Evolutionary conservation across 2,113 vertebrate species (phyloP), one percentile per base, ranked within the genome.

Genomic region (Lamprotornis superbus): DNA sequence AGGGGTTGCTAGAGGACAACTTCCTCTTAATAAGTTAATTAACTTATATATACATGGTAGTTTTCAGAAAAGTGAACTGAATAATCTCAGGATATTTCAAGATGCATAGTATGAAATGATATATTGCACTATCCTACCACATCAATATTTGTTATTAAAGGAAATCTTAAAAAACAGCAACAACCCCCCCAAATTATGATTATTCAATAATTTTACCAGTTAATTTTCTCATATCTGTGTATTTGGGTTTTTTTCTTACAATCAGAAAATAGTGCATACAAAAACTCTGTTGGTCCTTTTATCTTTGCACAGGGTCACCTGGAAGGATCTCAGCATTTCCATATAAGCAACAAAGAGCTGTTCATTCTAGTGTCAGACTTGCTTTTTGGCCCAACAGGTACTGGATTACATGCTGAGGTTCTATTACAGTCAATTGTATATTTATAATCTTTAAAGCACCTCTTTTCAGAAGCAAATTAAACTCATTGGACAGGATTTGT

Each of bases 381-480:
- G 33, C 42, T 75, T 89, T 89, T 83, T 87, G 31, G 33, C 30
- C 65, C 83, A 90, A 37, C 79, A 82, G 40, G 35, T 81, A 59
- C 47, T 79, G 23, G 52, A 81, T 39, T 50, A 55, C 0, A 0
- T 75, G 86, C 42, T 74, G 30, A 75, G 20, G 15, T 89, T 83
- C 74, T 74, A 19, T 47, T 67, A n/a, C n/a, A 28, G 30, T 40
- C 47, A 70, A 64, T 75, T 70, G 53, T n/a, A 10, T 78, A 71
- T 64, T 95, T 93, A 78, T 49, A 33, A 74, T 82, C 89, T 83
- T 94, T 90, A 87, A 89, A 90, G 27, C 50, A 60, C 8, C 30
- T 93, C 56, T 91, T 94, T 93, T 92, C 64, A 81, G 47, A 93
- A 64, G 44, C 27, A 90, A 89, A 92, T 92, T 47, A 55, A 94